A percentile compares a stretch with the other conserved stretches of the same genome.
Evolutionary conservation across 92 coral and sea anemone genomes (phyloP).

Genomic region (Zoanthus sansibaricus): DNA sequence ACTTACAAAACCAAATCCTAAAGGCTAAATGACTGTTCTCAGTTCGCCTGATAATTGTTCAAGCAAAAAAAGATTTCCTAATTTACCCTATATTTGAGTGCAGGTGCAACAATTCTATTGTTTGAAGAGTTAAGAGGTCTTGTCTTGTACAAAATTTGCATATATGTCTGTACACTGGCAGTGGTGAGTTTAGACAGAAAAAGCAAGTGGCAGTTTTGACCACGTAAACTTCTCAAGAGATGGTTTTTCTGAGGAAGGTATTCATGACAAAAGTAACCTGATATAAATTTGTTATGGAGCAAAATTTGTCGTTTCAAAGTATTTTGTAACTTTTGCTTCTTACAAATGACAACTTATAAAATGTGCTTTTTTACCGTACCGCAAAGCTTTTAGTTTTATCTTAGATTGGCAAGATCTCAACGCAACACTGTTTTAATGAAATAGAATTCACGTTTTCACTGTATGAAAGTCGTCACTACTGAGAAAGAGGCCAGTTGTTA

Average conservation of each 20-base stretch:
- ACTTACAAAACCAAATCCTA: too few relatives aligned
- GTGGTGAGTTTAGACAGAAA: neutral
- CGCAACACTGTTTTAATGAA: neutral
- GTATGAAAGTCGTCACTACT: neutral
- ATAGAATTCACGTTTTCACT: neutral
- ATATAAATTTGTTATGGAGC: too few relatives aligned
- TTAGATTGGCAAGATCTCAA: neutral
- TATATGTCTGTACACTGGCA: neutral
- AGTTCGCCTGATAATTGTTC: neutral
- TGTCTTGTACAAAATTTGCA: slow-evolving; percentile 11
- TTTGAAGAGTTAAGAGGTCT: slow-evolving; percentile 1
- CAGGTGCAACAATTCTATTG: slow-evolving; percentile 24
- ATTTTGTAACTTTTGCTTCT: too few relatives aligned
- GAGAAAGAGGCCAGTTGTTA: neutral
- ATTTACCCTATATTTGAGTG: slow-evolving; percentile 9
- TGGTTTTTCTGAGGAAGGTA: too few relatives aligned
- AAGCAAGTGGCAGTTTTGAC: neutral
- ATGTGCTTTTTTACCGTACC: neutral
- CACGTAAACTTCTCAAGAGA: too few relatives aligned
- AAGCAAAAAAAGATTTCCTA: slow-evolving; percentile 5
- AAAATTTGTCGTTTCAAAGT: too few relatives aligned
- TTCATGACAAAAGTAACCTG: too few relatives aligned
- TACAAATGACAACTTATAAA: too few relatives aligned
- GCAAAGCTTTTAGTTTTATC: neutral
- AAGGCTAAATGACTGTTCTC: neutral